Evolutionary conservation across 2,113 vertebrate species (phyloP).

Genomic region (Uropsilus gracilis): DNA sequence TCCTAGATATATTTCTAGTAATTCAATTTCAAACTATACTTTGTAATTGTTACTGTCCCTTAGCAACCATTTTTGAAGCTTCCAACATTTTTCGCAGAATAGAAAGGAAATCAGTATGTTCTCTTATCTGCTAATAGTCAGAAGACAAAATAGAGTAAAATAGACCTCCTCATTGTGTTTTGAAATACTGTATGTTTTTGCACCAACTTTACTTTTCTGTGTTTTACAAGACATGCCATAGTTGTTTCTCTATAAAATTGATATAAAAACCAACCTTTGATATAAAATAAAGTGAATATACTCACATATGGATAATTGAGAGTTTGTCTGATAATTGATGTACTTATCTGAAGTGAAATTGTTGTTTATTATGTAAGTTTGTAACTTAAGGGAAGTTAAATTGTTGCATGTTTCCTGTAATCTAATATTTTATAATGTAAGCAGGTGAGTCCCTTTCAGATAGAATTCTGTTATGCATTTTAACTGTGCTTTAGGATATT

Average conservation of each 20-base stretch:
- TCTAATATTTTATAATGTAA: neutral
- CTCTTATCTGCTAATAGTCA: neutral
- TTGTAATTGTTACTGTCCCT: conserved; percentile 23
- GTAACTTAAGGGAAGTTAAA: neutral
- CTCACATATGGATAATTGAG: neutral
- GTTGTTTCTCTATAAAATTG: neutral
- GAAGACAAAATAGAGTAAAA: conserved; percentile 19
- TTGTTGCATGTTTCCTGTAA: neutral
- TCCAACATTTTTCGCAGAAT: neutral
- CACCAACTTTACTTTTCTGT: neutral
- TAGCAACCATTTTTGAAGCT: neutral
- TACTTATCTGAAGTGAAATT: neutral
- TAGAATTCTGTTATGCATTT: neutral
- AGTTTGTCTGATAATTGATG: conserved; percentile 16
- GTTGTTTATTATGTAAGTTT: too few species aligned
- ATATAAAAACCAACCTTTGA: neutral
- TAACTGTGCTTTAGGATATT: conserved; percentile 5
- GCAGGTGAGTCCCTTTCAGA: neutral
- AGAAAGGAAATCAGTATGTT: neutral
- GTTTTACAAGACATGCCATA: neutral
- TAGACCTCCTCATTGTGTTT: neutral
- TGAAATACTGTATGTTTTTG: conserved; percentile 31
- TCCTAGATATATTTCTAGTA: neutral
- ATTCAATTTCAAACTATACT: neutral
- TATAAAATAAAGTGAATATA: conserved; percentile 42